These are phyloP conservation scores for Macrochelys suwanniensis DNA, from an alignment of 2,797 vertebrate species.

Conservation along the genomic window DNA sequence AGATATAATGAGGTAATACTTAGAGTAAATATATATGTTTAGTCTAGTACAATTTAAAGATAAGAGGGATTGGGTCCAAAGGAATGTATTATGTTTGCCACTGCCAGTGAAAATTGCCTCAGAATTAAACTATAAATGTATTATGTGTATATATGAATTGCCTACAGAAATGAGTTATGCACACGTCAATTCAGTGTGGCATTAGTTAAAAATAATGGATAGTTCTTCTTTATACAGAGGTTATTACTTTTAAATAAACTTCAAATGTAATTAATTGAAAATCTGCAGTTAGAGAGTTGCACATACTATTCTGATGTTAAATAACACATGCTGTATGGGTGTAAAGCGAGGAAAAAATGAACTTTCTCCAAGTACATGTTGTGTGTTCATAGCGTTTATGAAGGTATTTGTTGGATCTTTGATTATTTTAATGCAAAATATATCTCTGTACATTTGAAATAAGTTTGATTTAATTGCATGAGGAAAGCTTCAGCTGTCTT, in stretches of 20 bases:
- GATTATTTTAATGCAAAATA: slow-evolving; percentile 1
- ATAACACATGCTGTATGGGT: neutral
- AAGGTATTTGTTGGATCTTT: slow-evolving; percentile 1
- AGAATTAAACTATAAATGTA: neutral
- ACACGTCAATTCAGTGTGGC: neutral
- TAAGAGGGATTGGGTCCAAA: neutral
- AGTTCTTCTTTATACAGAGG: neutral
- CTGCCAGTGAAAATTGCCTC: neutral
- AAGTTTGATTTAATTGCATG: slow-evolving; percentile 7
- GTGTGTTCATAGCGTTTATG: neutral
- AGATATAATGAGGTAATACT: slow-evolving; percentile 94
- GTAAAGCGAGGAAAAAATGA: neutral
- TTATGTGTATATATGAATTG: neutral
- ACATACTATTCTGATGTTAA: neutral
- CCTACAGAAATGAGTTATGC: neutral
- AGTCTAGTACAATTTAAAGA: neutral
- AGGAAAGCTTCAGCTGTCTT: slow-evolving; percentile 9
- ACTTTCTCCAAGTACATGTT: neutral
- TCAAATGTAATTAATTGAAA: neutral
- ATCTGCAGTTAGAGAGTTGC: neutral
- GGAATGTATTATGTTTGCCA: neutral
- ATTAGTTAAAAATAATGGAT: neutral
- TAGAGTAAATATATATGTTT: neutral
- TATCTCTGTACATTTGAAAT: neutral
- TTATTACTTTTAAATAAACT: neutral